Evolutionary conservation across 2,888 invertebrate species (phyloP).

Genomic region (Antheraea assamensis): DNA sequence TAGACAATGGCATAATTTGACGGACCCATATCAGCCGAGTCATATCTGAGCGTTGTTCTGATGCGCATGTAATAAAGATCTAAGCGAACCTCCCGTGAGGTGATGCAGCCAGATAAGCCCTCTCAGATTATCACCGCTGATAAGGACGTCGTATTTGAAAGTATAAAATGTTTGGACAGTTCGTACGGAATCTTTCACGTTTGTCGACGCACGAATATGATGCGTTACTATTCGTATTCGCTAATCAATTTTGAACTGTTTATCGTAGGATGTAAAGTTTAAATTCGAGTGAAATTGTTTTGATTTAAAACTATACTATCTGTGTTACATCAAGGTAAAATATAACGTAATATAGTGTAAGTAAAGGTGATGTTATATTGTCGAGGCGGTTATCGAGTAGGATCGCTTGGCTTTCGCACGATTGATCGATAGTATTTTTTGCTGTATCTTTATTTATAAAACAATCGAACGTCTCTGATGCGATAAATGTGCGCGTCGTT

Average conservation of each 20-base stretch:
- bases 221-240: conserved; percentile 45
- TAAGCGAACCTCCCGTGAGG: conserved; percentile 72
- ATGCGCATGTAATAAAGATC: conserved; percentile 79
- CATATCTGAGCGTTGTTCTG: conserved; percentile 41
- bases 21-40: conserved; percentile 54
- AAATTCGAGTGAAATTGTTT: conserved; percentile 34
- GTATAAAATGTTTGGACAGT: conserved; percentile 82
- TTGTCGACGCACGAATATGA: conserved; percentile 73
- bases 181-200: conserved; percentile 79
- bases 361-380: conserved; percentile 42
- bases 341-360: conserved; percentile 32
- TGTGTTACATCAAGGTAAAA: conserved; percentile 40
- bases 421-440: conserved; percentile 83
- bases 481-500: conserved; percentile 72
- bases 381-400: conserved; percentile 54
- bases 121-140: conserved; percentile 79
- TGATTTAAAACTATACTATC: conserved; percentile 38
- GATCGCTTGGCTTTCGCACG: conserved; percentile 79
- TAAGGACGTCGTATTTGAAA: conserved; percentile 77
- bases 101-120: conserved; percentile 70
- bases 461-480: conserved; percentile 76
- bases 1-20: conserved; percentile 74
- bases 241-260: conserved; percentile 43
- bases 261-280: conserved; percentile 37
- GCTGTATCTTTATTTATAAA: conserved; percentile 79